These are phyloP conservation scores for Drosophila tristis DNA, from an alignment of 1,140 invertebrate species.

Conservation along the genomic window DNA sequence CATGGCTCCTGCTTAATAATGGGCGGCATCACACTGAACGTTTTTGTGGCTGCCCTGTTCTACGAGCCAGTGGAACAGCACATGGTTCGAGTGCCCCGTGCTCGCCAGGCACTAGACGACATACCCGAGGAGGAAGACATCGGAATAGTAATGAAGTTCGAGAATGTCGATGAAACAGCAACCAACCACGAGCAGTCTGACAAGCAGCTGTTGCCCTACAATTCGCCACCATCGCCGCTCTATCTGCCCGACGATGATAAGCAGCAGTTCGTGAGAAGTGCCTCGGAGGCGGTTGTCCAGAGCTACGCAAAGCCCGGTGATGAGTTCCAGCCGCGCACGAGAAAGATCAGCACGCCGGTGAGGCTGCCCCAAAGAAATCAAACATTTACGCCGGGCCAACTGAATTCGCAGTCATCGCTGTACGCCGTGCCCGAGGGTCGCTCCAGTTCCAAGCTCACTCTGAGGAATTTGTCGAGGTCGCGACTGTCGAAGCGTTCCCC, in stretches of 20 bases:
- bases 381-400: conserved; percentile 85
- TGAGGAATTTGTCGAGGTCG: conserved; percentile 73
- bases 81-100: conserved; percentile 87
- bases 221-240: conserved; percentile 69
- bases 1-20: conserved; percentile 92
- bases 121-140: conserved; percentile 82
- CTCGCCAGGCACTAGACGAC: conserved; percentile 66
- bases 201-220: conserved; percentile 60
- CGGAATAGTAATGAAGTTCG: conserved; percentile 82
- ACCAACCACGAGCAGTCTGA: conserved; percentile 47
- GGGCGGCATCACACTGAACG: conserved; percentile 92
- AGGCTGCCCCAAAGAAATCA: conserved; percentile 77
- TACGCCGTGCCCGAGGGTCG: conserved; percentile 86
- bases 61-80: conserved; percentile 93
- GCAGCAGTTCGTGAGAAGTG: conserved; percentile 85
- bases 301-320: conserved; percentile 71
- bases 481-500: conserved; percentile 87
- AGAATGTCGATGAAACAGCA: conserved; percentile 81
- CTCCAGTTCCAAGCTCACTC: conserved; percentile 67
- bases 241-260: conserved; percentile 74
- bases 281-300: conserved; percentile 85
- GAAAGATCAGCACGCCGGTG: conserved; percentile 86
- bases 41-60: conserved; percentile 92
- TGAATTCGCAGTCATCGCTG: conserved; percentile 86
- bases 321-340: conserved; percentile 81